Evolutionary conservation across 2,888 invertebrate genomes (phyloP).

Genomic region (Melanophora roralis): DNA sequence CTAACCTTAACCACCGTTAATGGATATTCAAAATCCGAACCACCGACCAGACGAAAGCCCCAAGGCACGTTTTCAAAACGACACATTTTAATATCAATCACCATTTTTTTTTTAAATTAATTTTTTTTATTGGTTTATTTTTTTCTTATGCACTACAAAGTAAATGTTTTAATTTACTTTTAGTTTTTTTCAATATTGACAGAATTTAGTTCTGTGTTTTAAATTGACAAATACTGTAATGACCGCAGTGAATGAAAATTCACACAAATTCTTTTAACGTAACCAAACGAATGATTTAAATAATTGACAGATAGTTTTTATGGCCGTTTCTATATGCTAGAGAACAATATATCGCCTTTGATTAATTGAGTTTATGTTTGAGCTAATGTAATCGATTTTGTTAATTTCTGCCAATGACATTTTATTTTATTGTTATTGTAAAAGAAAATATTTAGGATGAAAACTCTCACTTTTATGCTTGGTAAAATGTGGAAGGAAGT

Average conservation of each 20-base stretch:
- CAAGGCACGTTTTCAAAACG: slow-evolving; percentile 83
- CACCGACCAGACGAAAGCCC: slow-evolving; percentile 88
- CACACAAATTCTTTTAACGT: slow-evolving; percentile 55
- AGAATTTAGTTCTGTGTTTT: slow-evolving; percentile 44
- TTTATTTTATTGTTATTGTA: slow-evolving; percentile 7
- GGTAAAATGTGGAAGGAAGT: neutral
- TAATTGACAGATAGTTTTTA: slow-evolving; percentile 55
- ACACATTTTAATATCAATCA: slow-evolving; percentile 82
- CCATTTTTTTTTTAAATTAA: slow-evolving; percentile 79
- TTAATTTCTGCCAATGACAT: neutral
- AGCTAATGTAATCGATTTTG: neutral
- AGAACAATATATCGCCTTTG: slow-evolving; percentile 31
- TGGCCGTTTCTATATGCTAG: slow-evolving; percentile 40
- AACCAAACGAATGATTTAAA: slow-evolving; percentile 48
- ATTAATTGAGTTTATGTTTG: slow-evolving; percentile 20
- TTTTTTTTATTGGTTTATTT: neutral
- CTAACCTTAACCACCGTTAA: slow-evolving; percentile 86
- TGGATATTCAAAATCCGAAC: slow-evolving; percentile 85
- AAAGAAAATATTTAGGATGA: slow-evolving; percentile 28
- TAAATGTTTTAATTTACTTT: neutral
- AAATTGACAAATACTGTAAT: slow-evolving; percentile 52
- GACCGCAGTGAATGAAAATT: slow-evolving; percentile 51
- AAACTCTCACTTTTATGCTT: neutral
- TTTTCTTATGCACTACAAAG: neutral
- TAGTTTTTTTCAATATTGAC: neutral